Conservation (phyloP, 37 sponge, comb jelly and placozoan species). For the Hexactinellida sp. region DNA sequence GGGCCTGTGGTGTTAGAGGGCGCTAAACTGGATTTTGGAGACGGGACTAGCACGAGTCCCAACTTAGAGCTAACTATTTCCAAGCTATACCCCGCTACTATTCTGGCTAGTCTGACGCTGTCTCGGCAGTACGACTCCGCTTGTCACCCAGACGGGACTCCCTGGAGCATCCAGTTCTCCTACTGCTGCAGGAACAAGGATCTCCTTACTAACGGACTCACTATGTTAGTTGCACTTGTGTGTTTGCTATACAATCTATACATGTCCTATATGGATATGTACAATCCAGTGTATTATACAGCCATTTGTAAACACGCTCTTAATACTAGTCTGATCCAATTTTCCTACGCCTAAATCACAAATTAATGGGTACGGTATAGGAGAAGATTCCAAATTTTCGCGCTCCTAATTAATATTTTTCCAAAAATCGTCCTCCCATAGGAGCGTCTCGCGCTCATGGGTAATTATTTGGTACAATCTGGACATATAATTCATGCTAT, state of each 20-base stretch:
- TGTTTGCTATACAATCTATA: too few species aligned
- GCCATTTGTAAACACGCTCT: too few species aligned
- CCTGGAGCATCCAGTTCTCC: constrained; percentile 47
- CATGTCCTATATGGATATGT: not conserved
- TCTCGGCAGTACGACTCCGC: constrained; percentile 36
- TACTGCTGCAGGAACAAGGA: constrained; percentile 58
- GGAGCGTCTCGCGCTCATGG: too few species aligned
- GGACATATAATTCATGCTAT: too few species aligned
- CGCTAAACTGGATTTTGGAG: constrained; percentile 21
- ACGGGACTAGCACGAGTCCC: not conserved
- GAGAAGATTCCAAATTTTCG: too few species aligned
- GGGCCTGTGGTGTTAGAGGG: not conserved
- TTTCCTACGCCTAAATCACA: too few species aligned
- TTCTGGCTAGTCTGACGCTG: constrained; percentile 29
- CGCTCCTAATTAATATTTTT: not conserved
- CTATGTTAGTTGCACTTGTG: constrained; percentile 28
- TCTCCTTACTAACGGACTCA: constrained; percentile 43
- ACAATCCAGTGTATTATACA: not conserved
- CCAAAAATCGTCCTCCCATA: too few species aligned
- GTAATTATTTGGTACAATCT: too few species aligned
- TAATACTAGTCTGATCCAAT: too few species aligned
- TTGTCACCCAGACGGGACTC: constrained; percentile 26
- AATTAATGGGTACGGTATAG: too few species aligned
- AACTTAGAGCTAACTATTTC: not conserved
- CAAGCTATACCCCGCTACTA: constrained; percentile 18